Base-by-base conservation (phyloP, 2,888 invertebrate genomes). In the Brachycybe producta region DNA sequence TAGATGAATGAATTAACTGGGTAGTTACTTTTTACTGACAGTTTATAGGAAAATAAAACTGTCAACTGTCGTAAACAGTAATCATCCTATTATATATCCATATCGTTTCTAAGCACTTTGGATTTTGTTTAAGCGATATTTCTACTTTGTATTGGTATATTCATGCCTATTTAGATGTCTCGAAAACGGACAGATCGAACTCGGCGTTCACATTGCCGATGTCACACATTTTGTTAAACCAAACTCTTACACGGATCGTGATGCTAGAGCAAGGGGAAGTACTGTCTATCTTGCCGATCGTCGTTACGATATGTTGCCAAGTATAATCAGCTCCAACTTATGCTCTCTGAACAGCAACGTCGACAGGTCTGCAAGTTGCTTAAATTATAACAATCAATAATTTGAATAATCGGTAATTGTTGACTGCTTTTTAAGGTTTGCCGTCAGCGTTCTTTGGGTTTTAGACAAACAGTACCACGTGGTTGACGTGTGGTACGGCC, bases 151-250 rank as follows among this genome's bases (percentile, higher is more conserved):
- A n/a, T n/a, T n/a, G n/a, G n/a, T n/a, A n/a, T n/a, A n/a, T n/a
- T n/a, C n/a, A n/a, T n/a, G n/a, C n/a, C 17, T 23, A 19, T 56
- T 54, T 56, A 64, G 64, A 49, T 39, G 57, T 40, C 52, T 65
- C 13, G 52, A 55, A 7, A 59, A 61, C 59, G 65, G 64, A 2
- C 57, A 59, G 41, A 53, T 61, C 26, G 65, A 65, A 54, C 53
- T 70, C 5, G 73, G 73, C 2, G 71, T 73, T 17, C 73, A 73
- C 57, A 73, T 73, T 49, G 73, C 73, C 24, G 73, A 73, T 61
- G 73, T 74, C 1, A 67, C 69, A 39, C 67, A 65, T 59, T 73
- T 72, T 58, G 61, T 74, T 3, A 52, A 61, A 23, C 64, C 66
- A 27, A 60, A 60, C 26, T 68, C 67, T 3, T 60, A 59, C 5